Evolutionary conservation across 1,140 invertebrate genomes (phyloP), one percentile per base, ranked within the genome.

Genomic region (Dryas iulia): DNA sequence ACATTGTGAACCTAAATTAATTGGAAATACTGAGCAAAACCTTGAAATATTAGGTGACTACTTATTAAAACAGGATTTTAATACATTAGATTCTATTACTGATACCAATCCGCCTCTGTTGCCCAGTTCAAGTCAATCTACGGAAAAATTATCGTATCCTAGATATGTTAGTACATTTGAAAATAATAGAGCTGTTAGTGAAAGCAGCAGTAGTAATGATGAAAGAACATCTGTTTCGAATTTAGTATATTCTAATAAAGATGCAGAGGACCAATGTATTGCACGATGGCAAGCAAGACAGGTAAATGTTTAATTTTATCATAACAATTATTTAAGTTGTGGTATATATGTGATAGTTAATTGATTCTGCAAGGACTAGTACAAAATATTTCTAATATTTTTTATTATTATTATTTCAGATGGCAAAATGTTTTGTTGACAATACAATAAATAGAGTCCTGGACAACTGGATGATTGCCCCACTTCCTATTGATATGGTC

Each of bases 381-480:
- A n/a, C n/a, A n/a, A n/a, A n/a, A n/a, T n/a, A n/a, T n/a, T n/a
- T n/a, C n/a, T n/a, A n/a, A 47, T 47, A 47, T 14, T 21, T 1
- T 7, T 18, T 47, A 21, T 10, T 47, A 18, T 47, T 0, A 18
- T 18, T 71, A 31, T 73, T 67, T 82, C 88, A 92, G 92, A 84
- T 95, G 67, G 94, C 94, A 1, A 94, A 94, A 86, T 94, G 94
- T 59, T 94, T 94, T 84, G 92, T 96, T 31, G 95, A 96, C 74
- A 96, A 96, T 85, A 94, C 94, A 14, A 95, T 96, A 65, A 96
- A 96, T 73, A 92, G 92, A 73, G 93, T 95, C 21, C 77, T 96
- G 52, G 95, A 95, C 78, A 93, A 93, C 35, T 95, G 94, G 91
- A 92, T 93, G 58, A 79, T 93, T 25, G 87, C 84, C 53, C 93